A percentile compares a stretch with the other conserved stretches of the same genome.
Conservation (phyloP, 1,140 invertebrate species). For the Drosophila eugracilis region DNA sequence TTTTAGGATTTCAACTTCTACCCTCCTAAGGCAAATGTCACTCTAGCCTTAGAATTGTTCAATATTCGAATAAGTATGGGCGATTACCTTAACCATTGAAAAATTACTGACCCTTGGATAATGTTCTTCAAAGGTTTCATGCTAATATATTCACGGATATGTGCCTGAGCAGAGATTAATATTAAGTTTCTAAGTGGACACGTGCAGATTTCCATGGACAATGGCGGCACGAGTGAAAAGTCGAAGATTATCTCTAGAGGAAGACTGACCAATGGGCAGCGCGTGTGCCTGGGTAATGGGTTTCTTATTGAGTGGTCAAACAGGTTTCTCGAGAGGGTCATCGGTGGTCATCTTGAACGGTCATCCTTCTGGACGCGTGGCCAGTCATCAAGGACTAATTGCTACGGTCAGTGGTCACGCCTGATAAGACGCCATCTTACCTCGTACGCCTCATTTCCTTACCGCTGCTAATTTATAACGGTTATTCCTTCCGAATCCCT, state of each 20-base stretch:
- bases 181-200: constrained; percentile 31
- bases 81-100: constrained; percentile 12
- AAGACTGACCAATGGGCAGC: constrained; percentile 67
- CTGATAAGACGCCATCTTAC: constrained; percentile 10
- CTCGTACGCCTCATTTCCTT: not conserved
- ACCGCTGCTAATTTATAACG: constrained; percentile 60
- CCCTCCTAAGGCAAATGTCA: constrained; percentile 20
- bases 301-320: constrained; percentile 56
- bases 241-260: constrained; percentile 51
- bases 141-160: not conserved
- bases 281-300: constrained; percentile 40
- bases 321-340: constrained; percentile 60
- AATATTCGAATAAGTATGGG: no score
- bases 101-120: constrained; percentile 37
- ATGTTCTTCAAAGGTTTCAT: constrained; percentile 5
- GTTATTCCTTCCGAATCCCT: constrained; percentile 48
- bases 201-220: constrained; percentile 24
- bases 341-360: constrained; percentile 41
- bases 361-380: constrained; percentile 52
- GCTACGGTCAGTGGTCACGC: constrained; percentile 43
- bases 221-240: constrained; percentile 32
- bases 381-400: constrained; percentile 40
- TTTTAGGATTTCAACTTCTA: constrained; percentile 46
- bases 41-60: not conserved
- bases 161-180: constrained; percentile 5